Conservation (phyloP, 2,113 vertebrate species). For the Mystacornis crossleyi region DNA sequence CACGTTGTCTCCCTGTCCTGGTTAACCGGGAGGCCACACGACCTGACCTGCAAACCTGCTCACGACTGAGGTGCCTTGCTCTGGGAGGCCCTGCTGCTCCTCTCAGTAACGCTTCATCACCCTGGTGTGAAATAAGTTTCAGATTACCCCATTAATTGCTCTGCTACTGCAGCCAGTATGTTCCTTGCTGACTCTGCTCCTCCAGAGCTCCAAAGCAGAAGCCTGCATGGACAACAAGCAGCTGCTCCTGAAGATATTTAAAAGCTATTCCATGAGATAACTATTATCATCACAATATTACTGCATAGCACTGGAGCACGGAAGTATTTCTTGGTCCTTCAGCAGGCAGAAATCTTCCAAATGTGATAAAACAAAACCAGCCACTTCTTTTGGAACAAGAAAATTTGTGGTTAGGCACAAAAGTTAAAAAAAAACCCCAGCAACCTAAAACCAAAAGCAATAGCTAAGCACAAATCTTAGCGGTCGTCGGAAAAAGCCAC, state of each 20-base stretch:
- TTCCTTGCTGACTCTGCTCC: neutral
- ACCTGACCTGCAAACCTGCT: neutral
- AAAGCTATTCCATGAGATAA: neutral
- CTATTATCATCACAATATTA: neutral
- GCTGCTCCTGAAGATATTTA: neutral
- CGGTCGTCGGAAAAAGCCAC: neutral
- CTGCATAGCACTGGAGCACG: neutral
- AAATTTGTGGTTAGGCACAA: neutral
- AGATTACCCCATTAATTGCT: neutral
- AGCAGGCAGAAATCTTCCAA: neutral
- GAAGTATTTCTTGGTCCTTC: neutral
- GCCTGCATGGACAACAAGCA: neutral
- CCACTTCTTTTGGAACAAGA: neutral
- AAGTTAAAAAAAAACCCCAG: neutral
- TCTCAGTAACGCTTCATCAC: neutral
- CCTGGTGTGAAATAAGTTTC: neutral
- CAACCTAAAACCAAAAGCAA: neutral
- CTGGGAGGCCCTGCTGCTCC: neutral
- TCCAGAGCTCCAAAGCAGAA: neutral
- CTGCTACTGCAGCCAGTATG: neutral
- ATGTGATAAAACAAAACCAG: neutral
- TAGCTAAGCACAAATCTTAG: neutral
- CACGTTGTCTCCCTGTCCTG: no score
- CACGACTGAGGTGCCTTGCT: accelerated
- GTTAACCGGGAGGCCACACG: neutral